Conservation (phyloP, 2,888 invertebrate species). For the Apodemia zela region DNA sequence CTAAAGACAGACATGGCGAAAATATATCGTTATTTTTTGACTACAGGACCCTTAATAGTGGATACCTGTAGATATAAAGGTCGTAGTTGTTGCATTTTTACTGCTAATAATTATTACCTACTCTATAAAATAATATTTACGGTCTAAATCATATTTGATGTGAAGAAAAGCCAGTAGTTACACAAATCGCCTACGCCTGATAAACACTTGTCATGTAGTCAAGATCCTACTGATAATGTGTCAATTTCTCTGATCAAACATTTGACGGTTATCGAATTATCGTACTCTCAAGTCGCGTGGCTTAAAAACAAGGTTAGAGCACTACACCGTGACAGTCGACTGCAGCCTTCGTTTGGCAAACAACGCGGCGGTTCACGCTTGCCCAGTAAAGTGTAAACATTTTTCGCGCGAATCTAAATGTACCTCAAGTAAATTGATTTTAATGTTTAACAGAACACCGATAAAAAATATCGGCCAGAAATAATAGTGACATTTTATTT, state of each 20-base stretch:
- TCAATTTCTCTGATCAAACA: slow-evolving; percentile 50
- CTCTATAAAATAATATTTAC: background rate
- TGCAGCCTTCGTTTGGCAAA: slow-evolving; percentile 54
- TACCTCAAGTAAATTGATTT: slow-evolving; percentile 28
- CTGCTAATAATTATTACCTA: background rate
- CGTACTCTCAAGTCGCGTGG: slow-evolving; percentile 49
- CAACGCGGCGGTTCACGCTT: slow-evolving; percentile 40
- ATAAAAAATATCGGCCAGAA: slow-evolving; percentile 50
- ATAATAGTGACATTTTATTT: slow-evolving; percentile 38
- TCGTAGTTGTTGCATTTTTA: background rate
- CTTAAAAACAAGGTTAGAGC: slow-evolving; percentile 64
- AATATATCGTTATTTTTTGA: too few species aligned
- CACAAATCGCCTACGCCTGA: slow-evolving; percentile 11
- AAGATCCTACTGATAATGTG: slow-evolving; percentile 38
- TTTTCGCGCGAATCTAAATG: slow-evolving; percentile 49
- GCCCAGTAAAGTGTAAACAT: slow-evolving; percentile 41
- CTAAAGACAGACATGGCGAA: too few species aligned
- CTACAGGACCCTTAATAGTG: too few species aligned
- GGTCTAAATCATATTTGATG: background rate
- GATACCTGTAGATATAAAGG: background rate
- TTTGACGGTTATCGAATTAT: slow-evolving; percentile 34
- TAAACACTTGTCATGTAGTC: slow-evolving; percentile 29
- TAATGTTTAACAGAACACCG: slow-evolving; percentile 37
- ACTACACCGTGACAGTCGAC: slow-evolving; percentile 62
- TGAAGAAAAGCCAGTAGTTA: background rate